Conservation (phyloP, 2,888 invertebrate genomes). For the Agrochola lychnidis region DNA sequence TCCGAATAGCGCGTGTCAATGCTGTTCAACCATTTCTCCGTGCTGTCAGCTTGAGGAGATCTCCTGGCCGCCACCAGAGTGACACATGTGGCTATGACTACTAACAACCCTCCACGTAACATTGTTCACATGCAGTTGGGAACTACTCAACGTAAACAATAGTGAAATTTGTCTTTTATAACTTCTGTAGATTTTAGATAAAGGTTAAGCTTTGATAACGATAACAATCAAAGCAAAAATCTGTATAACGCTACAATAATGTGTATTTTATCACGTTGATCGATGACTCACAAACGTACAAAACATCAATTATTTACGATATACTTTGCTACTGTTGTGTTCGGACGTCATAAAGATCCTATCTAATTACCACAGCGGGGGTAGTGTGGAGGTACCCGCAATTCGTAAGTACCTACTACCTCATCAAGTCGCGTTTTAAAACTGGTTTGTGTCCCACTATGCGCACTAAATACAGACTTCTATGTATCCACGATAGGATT, state of each 20-base stretch:
- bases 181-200: constrained; percentile 48
- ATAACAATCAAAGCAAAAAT: constrained; percentile 35
- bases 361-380: constrained; percentile 22
- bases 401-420: background rate
- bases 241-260: constrained; percentile 20
- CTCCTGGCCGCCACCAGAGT: constrained; percentile 62
- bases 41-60: constrained; percentile 75
- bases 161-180: constrained; percentile 66
- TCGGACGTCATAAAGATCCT: constrained; percentile 23
- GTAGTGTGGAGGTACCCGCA: background rate
- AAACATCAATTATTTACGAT: background rate
- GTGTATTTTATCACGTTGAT: constrained; percentile 24
- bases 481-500: background rate
- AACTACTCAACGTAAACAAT: constrained; percentile 9
- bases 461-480: background rate
- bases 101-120: constrained; percentile 61
- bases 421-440: background rate
- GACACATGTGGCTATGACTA: constrained; percentile 56
- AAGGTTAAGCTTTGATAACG: constrained; percentile 50
- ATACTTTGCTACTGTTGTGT: background rate
- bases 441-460: background rate
- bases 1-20: constrained; percentile 72
- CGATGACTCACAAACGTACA: background rate
- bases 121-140: constrained; percentile 40
- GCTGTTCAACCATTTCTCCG: constrained; percentile 70